Percentiles rank a stretch among this genome's conserved stretches.
Conservation (phyloP, 2,888 invertebrate genomes). For the Andrena praecox region DNA sequence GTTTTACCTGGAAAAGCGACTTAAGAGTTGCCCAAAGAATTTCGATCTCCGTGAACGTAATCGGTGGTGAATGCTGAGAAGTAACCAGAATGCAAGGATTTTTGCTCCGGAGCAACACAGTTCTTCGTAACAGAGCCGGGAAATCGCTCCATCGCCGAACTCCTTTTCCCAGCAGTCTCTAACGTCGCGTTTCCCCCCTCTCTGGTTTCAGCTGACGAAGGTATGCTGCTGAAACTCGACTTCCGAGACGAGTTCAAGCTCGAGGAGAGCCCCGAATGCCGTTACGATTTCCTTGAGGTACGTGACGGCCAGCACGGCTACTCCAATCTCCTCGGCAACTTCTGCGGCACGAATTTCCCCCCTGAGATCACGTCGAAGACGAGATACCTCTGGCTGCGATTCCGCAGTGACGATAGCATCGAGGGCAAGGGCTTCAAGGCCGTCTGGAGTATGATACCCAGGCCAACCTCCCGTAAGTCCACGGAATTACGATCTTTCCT, state of each 20-base stretch:
- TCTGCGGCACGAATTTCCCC: slow-evolving; percentile 91
- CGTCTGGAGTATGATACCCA: slow-evolving; percentile 89
- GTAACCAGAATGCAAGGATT: not conserved
- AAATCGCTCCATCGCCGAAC: slow-evolving; percentile 5
- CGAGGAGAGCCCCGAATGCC: slow-evolving; percentile 89
- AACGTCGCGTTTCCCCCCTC: slow-evolving; percentile 15
- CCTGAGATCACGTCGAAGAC: slow-evolving; percentile 90
- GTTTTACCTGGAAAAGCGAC: not conserved
- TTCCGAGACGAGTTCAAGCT: slow-evolving; percentile 93
- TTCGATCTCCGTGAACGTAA: not conserved
- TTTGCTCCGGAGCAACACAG: not conserved
- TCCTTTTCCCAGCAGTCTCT: not conserved
- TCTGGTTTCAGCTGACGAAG: slow-evolving; percentile 86
- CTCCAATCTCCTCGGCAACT: slow-evolving; percentile 88
- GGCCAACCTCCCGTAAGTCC: slow-evolving; percentile 87
- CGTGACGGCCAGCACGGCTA: slow-evolving; percentile 93
- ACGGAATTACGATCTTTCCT: slow-evolving; percentile 18
- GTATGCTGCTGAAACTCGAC: slow-evolving; percentile 90
- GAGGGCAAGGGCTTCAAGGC: slow-evolving; percentile 92
- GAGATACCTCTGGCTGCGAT: slow-evolving; percentile 91
- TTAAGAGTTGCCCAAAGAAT: not conserved
- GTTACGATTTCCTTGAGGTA: slow-evolving; percentile 93
- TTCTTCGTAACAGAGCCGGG: not conserved
- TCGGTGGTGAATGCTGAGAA: not conserved
- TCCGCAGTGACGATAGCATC: slow-evolving; percentile 93